Percentiles rank a stretch among this genome's conserved stretches.
Evolutionary conservation across 1,140 invertebrate species (phyloP).

Genomic region (Ganaspis sp.): DNA sequence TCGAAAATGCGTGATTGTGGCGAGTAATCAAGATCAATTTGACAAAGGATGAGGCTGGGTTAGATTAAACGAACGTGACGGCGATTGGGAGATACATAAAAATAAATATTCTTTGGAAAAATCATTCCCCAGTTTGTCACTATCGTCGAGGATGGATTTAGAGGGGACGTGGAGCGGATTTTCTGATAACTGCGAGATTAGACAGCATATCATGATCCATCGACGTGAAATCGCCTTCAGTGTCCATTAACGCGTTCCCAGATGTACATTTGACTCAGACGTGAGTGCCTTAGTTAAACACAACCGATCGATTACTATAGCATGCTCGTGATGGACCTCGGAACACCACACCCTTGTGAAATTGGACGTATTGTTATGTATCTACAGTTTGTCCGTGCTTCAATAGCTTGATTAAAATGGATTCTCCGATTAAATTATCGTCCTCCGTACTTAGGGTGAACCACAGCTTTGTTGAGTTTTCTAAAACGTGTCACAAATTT

Average conservation of each 20-base stretch:
- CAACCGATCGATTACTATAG: constrained; percentile 22
- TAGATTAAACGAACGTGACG: constrained; percentile 1
- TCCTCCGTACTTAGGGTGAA: not conserved
- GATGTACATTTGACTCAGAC: constrained; percentile 17
- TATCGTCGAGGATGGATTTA: not conserved
- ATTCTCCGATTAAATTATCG: constrained; percentile 10
- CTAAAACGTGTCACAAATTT: constrained; percentile 12
- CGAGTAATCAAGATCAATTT: constrained; percentile 10
- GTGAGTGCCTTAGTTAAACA: constrained; percentile 27
- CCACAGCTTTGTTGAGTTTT: not conserved
- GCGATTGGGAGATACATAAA: not conserved
- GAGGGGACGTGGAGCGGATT: not conserved
- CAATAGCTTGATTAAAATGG: constrained; percentile 26
- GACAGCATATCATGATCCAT: constrained; percentile 28
- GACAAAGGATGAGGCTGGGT: not conserved
- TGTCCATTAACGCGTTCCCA: constrained; percentile 24
- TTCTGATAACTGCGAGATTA: constrained; percentile 15
- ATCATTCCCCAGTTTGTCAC: constrained; percentile 11
- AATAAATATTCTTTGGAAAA: constrained; percentile 6
- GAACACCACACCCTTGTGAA: not conserved
- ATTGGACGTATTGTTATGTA: constrained; percentile 24
- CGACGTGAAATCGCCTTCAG: constrained; percentile 18
- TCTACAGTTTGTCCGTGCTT: constrained; percentile 20
- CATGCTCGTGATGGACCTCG: not conserved
- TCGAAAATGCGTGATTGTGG: not conserved